phyloP scores from a whole-genome alignment of 2,797 vertebrate genomes.

The Tinamus major region DNA sequence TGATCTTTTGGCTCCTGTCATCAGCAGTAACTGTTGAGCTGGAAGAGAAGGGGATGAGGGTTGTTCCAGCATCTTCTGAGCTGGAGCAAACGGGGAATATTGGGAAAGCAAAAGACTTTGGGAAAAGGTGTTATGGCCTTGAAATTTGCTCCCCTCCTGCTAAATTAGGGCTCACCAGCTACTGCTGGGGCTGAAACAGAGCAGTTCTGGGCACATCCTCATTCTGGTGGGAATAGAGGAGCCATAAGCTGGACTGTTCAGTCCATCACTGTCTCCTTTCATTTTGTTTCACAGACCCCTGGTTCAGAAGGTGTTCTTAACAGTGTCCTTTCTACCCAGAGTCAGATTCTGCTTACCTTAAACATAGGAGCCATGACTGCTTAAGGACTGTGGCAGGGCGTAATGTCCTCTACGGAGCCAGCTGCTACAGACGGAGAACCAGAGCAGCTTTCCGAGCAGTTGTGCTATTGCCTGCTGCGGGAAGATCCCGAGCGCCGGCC shows the following conservation, averaged over 20 bases:
- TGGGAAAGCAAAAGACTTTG: not conserved
- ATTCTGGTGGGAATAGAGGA: not conserved
- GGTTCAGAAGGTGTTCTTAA: not conserved
- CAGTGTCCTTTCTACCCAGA: not conserved
- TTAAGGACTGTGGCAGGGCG: not conserved
- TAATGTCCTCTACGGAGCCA: not conserved
- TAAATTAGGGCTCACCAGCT: not conserved
- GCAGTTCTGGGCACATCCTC: not conserved
- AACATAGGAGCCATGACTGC: too few relatives aligned
- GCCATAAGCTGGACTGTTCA: not conserved
- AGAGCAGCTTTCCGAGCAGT: accelerated
- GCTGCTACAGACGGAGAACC: not conserved
- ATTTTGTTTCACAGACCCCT: not conserved
- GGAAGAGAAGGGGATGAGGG: not conserved
- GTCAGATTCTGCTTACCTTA: not conserved
- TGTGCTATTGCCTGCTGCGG: not conserved
- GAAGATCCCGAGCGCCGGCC: not conserved
- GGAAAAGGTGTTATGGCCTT: not conserved
- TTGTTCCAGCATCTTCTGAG: not conserved
- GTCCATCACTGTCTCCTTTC: not conserved
- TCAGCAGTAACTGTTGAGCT: not conserved
- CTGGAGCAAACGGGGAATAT: accelerated
- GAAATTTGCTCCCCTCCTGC: not conserved
- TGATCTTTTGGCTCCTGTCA: not conserved
- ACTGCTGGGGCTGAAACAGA: not conserved